Conservation (phyloP, 2,888 invertebrate species). For the Crocallis elinguaria region DNA sequence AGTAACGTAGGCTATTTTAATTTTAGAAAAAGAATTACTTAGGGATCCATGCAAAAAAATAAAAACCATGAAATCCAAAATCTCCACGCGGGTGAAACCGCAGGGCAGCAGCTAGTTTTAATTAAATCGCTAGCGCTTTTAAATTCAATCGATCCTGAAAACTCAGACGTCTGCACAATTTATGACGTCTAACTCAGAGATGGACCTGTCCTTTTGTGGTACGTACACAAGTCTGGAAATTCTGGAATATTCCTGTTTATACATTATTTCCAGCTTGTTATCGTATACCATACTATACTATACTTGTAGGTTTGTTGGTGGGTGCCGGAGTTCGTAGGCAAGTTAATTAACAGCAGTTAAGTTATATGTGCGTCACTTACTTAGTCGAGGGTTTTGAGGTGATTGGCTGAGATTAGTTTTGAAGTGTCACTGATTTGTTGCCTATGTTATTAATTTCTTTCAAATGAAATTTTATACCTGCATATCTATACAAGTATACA, state of each 20-base stretch:
- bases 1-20: too few species aligned
- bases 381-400: background rate
- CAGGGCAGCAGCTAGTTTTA: background rate
- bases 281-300: background rate
- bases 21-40: too few species aligned
- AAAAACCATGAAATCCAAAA: too few species aligned
- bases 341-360: conserved; percentile 12
- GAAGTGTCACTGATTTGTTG: too few species aligned
- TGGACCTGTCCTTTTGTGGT: conserved; percentile 65
- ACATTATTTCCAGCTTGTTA: conserved; percentile 44
- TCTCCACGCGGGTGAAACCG: too few species aligned
- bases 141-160: conserved; percentile 34
- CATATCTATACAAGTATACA: too few species aligned
- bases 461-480: too few species aligned
- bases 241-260: conserved; percentile 47
- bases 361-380: background rate
- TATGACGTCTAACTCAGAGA: conserved; percentile 65
- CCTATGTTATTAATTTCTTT: too few species aligned
- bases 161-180: conserved; percentile 66
- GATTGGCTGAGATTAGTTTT: too few species aligned
- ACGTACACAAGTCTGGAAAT: conserved; percentile 48
- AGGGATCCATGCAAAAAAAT: too few species aligned
- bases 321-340: background rate
- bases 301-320: background rate
- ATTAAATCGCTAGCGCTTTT: conserved; percentile 17